A percentile compares a stretch with the other conserved stretches of the same genome.
Evolutionary conservation across 2,113 vertebrate species (phyloP).

Genomic region (Myodes glareolus): DNA sequence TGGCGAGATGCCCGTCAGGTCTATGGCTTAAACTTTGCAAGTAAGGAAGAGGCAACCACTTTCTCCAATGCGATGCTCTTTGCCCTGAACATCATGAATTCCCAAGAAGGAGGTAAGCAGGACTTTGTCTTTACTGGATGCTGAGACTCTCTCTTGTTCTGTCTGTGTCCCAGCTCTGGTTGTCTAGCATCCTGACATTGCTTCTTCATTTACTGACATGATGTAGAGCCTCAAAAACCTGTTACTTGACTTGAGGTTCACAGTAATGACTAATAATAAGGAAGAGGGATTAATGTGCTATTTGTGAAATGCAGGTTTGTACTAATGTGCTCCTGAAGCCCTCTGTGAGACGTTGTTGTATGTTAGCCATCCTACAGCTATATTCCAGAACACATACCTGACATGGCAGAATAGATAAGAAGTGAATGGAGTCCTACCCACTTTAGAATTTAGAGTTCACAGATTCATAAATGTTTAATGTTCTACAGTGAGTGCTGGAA

Average conservation of each 20-base stretch:
- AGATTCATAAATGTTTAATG: neutral
- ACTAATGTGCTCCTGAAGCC: neutral
- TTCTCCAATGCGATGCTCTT: slow-evolving; percentile 99
- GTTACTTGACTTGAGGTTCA: neutral
- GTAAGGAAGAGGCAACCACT: slow-evolving; percentile 98
- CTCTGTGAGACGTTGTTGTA: accelerated
- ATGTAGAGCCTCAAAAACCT: neutral
- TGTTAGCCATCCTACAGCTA: accelerated
- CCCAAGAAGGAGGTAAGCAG: slow-evolving; percentile 95
- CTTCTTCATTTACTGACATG: accelerated
- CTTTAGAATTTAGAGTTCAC: neutral
- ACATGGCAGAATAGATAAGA: neutral
- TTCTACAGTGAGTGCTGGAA: accelerated
- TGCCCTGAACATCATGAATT: slow-evolving; percentile 97
- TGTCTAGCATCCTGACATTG: neutral
- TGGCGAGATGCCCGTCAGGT: slow-evolving; percentile 99
- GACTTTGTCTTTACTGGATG: neutral
- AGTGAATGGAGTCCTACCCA: neutral
- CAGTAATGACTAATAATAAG: accelerated
- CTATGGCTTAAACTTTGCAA: slow-evolving; percentile 98
- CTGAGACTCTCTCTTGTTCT: neutral
- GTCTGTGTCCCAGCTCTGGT: accelerated
- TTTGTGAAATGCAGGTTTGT: neutral
- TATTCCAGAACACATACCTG: neutral
- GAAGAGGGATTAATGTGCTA: neutral